Conservation (phyloP, 2,797 vertebrate genomes). For the Cichlasoma orientale region DNA sequence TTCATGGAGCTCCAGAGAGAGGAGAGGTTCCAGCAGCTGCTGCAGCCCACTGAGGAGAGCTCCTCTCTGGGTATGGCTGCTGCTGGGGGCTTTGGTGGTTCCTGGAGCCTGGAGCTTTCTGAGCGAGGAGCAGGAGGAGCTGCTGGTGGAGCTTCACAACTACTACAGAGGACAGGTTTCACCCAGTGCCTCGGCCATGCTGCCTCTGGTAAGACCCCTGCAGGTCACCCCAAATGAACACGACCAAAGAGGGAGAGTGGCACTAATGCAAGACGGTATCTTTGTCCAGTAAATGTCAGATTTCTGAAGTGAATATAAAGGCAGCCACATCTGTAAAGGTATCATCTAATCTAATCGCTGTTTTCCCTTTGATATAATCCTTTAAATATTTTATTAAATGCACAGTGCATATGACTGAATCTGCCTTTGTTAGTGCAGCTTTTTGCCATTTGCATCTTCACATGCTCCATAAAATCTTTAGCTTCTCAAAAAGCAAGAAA, state of each 20-base stretch:
- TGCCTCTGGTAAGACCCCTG: constrained; percentile 74
- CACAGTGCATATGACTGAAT: no score
- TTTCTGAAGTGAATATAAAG: neutral
- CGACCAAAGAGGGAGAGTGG: neutral
- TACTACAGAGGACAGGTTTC: constrained; percentile 69
- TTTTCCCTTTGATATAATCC: no score
- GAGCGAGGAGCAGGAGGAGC: constrained; percentile 61
- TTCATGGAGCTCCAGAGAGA: constrained; percentile 1
- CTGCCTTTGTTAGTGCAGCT: no score
- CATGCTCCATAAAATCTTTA: no score
- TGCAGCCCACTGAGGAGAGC: constrained; percentile 1
- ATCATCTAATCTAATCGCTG: neutral
- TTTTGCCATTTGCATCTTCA: no score
- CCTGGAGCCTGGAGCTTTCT: constrained; percentile 63
- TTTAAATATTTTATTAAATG: no score
- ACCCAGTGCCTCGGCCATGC: constrained; percentile 74
- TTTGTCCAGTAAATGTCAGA: neutral
- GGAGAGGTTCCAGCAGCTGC: neutral
- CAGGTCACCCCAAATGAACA: neutral
- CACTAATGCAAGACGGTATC: neutral
- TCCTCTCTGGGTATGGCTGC: constrained; percentile 54
- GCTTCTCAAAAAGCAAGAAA: no score
- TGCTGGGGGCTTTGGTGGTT: constrained; percentile 57
- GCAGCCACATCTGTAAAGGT: no score
- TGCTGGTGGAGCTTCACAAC: constrained; percentile 78